Base-by-base conservation (phyloP, 2,797 vertebrate species). In the Phoeniculus purpureus region DNA sequence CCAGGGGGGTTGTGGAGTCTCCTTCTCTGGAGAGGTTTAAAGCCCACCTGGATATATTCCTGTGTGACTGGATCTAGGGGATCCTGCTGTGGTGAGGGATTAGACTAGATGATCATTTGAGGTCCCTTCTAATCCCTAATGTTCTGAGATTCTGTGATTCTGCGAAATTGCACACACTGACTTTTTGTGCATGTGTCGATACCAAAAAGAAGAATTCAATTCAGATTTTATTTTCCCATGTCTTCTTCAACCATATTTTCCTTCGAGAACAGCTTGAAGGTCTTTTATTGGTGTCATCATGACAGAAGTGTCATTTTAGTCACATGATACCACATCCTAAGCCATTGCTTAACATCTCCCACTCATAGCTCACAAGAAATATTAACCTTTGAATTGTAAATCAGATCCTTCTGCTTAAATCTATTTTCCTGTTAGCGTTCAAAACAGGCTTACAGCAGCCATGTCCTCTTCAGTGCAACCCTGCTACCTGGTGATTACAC, bases 301-400 rank as follows among this genome's bases (percentile, higher is more conserved):
- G 20, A 71, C 43, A 82, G 78, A 90, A 68, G n/a, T 29, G 81
- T 47, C 50, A 75, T 27, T 72, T 90, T 23, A 67, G 29, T 84
- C 40, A 66, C 66, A 70, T 61, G 55, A 75, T 20, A 65, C 31
- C 60, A 18, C 10, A 75, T 62, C 32, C 79, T 47, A 85, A 86
- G 54, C 40, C n/a, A 51, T 32, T 9, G 2, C 26, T 66, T 89
- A 72, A 82, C 23, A 56, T 90, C 32, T 93, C 43, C 68, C 21
- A 85, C 72, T 85, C 61, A 74, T 1, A 47, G 29, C 25, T 77
- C 65, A 86, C 72, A 81, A 74, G 37, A 80, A 86, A 81, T 65
- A 71, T 68, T 58, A 84, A 72, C 21, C 51, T 90, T 85, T 85
- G 81, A 89, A 87, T 65, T 55, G 65, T 27, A 90, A 88, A 89